Evolutionary conservation across 2,888 invertebrate genomes (phyloP).

Genomic region (Drosophila imparisetae): DNA sequence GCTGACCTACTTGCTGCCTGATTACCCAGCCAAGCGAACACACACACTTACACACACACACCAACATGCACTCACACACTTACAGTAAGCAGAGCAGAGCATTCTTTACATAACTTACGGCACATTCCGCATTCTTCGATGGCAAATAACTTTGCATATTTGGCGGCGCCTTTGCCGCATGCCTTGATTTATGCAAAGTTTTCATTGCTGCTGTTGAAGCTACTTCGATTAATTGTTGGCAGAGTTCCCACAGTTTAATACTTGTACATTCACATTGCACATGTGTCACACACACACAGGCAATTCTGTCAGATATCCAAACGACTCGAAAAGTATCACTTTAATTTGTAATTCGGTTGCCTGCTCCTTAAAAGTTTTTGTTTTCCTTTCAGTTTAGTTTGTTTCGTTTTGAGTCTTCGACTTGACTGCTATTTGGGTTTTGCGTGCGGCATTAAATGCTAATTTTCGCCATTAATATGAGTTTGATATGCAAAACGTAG

Average conservation of each 20-base stretch:
- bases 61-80: neutral
- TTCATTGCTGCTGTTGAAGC: constrained; percentile 40
- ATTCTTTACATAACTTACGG: constrained; percentile 71
- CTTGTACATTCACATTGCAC: constrained; percentile 31
- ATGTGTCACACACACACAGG: constrained; percentile 23
- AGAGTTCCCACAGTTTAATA: constrained; percentile 35
- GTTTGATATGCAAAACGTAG: constrained; percentile 25
- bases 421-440: constrained; percentile 4
- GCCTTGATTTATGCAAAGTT: constrained; percentile 74
- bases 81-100: constrained; percentile 28
- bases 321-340: constrained; percentile 48
- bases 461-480: constrained; percentile 43
- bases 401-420: constrained; percentile 31
- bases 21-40: constrained; percentile 60
- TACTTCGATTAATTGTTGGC: constrained; percentile 72
- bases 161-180: constrained; percentile 62
- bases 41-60: constrained; percentile 8
- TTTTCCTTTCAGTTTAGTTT: constrained; percentile 49
- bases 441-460: constrained; percentile 47
- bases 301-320: constrained; percentile 12
- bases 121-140: constrained; percentile 69
- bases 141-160: constrained; percentile 76
- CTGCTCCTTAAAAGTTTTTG: constrained; percentile 62
- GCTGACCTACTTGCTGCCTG: constrained; percentile 78
- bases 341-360: constrained; percentile 56